A percentile compares a stretch with the other conserved stretches of the same genome.
Evolutionary conservation across 37 sponge, comb jelly and placozoan species (phyloP).

Genomic region (Aplysina aerophoba): DNA sequence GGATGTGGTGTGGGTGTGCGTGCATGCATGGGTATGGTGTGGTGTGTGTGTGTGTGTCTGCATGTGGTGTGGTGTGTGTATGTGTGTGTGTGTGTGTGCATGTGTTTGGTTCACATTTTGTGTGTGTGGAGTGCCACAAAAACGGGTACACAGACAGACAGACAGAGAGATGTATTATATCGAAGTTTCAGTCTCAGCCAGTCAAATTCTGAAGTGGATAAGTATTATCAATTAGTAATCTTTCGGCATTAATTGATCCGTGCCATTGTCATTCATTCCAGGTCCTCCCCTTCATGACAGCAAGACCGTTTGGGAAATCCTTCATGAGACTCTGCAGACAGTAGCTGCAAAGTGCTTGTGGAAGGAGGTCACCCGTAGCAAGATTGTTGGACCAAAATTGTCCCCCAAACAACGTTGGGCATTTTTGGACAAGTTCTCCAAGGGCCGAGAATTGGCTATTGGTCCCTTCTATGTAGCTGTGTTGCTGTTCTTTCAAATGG

Average conservation of each 20-base stretch:
- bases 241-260: no score
- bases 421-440: slow-evolving; percentile 75
- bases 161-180: no score
- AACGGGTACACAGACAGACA: no score
- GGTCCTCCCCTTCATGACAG: slow-evolving; percentile 38
- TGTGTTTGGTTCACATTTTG: no score
- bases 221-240: no score
- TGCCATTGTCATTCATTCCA: not conserved
- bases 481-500: slow-evolving; percentile 83
- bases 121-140: no score
- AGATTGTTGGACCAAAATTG: slow-evolving; percentile 75
- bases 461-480: slow-evolving; percentile 87
- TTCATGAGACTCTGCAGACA: slow-evolving; percentile 66
- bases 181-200: no score
- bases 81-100: slow-evolving; percentile 1
- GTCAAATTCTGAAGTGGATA: no score
- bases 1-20: not conserved
- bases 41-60: not conserved
- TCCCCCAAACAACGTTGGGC: slow-evolving; percentile 71
- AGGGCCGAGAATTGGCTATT: slow-evolving; percentile 69
- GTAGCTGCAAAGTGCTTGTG: slow-evolving; percentile 83
- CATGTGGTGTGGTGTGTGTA: not conserved
- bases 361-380: slow-evolving; percentile 68
- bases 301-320: slow-evolving; percentile 70
- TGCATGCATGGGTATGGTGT: not conserved